These are phyloP conservation scores for Neoarius graeffei DNA, from an alignment of 2,113 vertebrate species.

Conservation along the genomic window DNA sequence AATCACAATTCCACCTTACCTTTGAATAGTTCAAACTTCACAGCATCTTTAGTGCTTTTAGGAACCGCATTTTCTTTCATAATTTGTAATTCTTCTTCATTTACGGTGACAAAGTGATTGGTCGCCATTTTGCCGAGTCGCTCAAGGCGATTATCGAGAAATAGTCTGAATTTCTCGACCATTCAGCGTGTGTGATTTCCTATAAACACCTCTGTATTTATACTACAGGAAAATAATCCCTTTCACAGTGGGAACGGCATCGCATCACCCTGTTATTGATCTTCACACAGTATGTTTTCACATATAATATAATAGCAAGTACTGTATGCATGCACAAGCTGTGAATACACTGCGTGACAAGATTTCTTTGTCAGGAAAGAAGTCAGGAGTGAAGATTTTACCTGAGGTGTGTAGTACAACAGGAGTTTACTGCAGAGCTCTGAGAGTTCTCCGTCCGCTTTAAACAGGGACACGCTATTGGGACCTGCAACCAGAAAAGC, in stretches of 20 bases:
- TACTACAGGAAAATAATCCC: neutral
- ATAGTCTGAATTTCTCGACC: no score
- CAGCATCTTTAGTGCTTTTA: no score
- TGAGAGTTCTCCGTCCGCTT: conserved; percentile 82
- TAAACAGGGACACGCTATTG: conserved; percentile 85
- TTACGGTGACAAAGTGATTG: no score
- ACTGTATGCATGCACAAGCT: neutral
- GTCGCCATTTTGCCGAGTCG: no score
- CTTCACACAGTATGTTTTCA: neutral
- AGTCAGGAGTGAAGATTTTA: conserved; percentile 49
- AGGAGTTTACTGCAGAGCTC: conserved; percentile 86
- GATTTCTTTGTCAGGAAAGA: neutral
- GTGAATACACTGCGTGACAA: neutral
- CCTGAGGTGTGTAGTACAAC: conserved; percentile 96
- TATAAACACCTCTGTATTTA: no score
- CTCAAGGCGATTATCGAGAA: no score
- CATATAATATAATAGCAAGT: neutral
- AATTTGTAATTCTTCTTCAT: no score
- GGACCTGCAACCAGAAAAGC: conserved; percentile 77
- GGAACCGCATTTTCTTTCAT: no score
- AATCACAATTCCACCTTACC: no score
- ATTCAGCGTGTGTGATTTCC: no score
- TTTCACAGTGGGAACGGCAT: neutral
- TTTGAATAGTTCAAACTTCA: no score
- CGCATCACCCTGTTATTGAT: neutral